These are phyloP conservation scores for Mythimna impura DNA, from an alignment of 2,888 invertebrate species.

Conservation along the genomic window DNA sequence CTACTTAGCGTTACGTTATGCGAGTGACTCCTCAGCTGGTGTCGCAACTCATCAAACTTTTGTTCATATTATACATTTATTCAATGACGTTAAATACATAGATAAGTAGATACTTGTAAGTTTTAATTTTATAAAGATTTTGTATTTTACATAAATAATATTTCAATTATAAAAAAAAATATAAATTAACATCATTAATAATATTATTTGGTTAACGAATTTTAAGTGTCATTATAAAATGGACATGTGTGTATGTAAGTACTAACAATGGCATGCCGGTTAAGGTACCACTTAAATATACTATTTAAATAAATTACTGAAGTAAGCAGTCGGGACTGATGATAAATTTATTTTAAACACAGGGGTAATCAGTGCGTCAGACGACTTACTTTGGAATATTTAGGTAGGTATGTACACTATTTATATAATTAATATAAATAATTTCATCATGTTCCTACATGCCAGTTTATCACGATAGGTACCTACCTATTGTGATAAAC, in stretches of 20 bases:
- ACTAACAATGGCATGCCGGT: background rate
- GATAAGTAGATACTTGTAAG: background rate
- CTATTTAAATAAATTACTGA: constrained; percentile 7
- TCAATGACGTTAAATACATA: background rate
- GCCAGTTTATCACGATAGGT: too few species aligned
- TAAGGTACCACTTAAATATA: constrained; percentile 8
- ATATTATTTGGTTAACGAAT: background rate
- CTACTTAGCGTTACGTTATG: constrained; percentile 18
- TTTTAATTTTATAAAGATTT: background rate
- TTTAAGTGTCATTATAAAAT: background rate
- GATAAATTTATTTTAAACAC: constrained; percentile 7
- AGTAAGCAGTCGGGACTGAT: constrained; percentile 7
- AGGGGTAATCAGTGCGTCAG: background rate
- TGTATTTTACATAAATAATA: background rate
- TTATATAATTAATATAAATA: background rate
- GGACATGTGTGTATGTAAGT: background rate
- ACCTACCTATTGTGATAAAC: background rate
- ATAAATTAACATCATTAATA: background rate
- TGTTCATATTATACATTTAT: background rate
- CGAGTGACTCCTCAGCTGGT: constrained; percentile 5
- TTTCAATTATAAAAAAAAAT: background rate
- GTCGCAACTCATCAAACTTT: constrained; percentile 25
- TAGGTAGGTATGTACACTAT: background rate
- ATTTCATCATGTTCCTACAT: background rate
- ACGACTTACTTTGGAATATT: background rate